Conservation (phyloP, 2,888 invertebrate genomes). For the Holacanthella duospinosa region DNA sequence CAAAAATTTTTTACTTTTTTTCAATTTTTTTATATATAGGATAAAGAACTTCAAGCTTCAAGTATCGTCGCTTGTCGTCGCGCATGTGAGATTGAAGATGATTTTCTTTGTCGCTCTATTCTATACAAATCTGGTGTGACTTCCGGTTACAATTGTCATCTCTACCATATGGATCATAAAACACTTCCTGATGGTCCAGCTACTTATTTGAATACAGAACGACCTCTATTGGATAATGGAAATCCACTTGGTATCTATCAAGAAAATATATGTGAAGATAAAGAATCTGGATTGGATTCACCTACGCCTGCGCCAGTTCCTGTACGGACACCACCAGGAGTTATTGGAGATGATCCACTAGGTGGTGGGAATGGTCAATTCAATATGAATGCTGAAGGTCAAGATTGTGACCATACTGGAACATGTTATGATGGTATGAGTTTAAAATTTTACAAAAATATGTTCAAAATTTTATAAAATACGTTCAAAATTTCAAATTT, state of each 20-base stretch:
- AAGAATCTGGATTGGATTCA: constrained; percentile 41
- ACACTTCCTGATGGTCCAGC: constrained; percentile 85
- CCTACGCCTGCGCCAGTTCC: constrained; percentile 17
- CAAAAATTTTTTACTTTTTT: too few relatives aligned
- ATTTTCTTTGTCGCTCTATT: constrained; percentile 79
- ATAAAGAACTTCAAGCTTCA: constrained; percentile 77
- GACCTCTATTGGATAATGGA: constrained; percentile 77
- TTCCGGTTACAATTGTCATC: constrained; percentile 76
- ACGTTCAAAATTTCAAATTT: too few relatives aligned
- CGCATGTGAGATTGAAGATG: constrained; percentile 84
- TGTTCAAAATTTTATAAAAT: background rate
- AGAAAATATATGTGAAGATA: constrained; percentile 83
- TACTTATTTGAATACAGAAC: constrained; percentile 50
- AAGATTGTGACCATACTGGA: constrained; percentile 80
- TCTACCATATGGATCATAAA: constrained; percentile 65
- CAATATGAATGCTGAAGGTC: constrained; percentile 26
- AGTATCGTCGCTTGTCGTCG: constrained; percentile 78
- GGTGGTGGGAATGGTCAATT: constrained; percentile 20
- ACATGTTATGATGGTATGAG: constrained; percentile 83
- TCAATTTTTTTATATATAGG: too few relatives aligned
- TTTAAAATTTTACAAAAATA: background rate
- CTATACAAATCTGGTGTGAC: constrained; percentile 56
- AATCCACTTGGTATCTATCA: constrained; percentile 79
- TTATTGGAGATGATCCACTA: constrained; percentile 6
- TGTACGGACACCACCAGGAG: constrained; percentile 2